Percentiles rank a stretch among this genome's conserved stretches.
These are phyloP conservation scores for Antheraea yamamai DNA, from an alignment of 2,888 invertebrate genomes.

Conservation along the genomic window DNA sequence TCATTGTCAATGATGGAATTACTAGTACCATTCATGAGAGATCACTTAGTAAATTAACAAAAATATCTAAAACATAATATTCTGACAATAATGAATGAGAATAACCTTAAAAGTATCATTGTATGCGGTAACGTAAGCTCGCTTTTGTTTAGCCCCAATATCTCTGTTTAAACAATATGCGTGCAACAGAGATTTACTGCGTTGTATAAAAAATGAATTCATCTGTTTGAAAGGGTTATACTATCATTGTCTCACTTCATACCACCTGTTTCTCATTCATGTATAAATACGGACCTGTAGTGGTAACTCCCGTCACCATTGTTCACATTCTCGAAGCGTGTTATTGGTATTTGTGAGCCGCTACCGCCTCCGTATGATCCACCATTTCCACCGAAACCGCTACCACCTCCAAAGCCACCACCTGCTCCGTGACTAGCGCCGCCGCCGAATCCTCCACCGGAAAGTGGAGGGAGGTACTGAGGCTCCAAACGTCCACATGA, in stretches of 20 bases:
- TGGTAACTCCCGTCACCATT: slow-evolving; percentile 85
- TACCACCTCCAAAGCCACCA: slow-evolving; percentile 35
- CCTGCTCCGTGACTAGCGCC: slow-evolving; percentile 37
- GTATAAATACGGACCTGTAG: slow-evolving; percentile 72
- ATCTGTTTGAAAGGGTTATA: neutral
- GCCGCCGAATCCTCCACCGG: slow-evolving; percentile 42
- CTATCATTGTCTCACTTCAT: neutral
- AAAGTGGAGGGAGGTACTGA: slow-evolving; percentile 47
- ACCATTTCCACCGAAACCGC: slow-evolving; percentile 49
- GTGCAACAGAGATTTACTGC: no score
- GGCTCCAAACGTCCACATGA: slow-evolving; percentile 58
- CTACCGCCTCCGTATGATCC: slow-evolving; percentile 41
- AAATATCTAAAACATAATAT: no score
- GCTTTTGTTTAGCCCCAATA: no score
- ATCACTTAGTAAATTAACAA: no score
- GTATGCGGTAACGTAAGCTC: no score
- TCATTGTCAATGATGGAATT: no score
- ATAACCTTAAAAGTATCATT: no score
- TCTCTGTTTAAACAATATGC: no score
- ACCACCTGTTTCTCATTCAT: neutral
- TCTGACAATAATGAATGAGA: no score
- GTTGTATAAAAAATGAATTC: no score
- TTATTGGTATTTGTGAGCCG: slow-evolving; percentile 80
- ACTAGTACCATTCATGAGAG: no score
- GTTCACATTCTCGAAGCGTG: slow-evolving; percentile 84